Conservation (phyloP, 2,797 vertebrate genomes). For the Sciaenops ocellatus region DNA sequence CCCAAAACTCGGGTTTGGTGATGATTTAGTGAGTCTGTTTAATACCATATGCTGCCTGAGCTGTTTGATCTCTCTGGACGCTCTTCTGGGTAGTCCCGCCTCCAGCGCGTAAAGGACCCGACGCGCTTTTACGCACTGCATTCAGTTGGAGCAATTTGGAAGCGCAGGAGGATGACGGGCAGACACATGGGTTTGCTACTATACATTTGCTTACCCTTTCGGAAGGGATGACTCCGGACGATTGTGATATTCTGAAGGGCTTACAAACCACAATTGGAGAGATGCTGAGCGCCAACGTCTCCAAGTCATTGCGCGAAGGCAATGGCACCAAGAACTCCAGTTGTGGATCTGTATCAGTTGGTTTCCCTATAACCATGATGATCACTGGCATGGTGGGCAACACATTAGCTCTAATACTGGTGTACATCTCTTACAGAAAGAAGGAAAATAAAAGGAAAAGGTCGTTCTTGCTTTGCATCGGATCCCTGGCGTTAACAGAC, state of each 20-base stretch:
- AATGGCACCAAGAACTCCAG: slow-evolving; percentile 67
- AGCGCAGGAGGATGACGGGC: slow-evolving; percentile 37
- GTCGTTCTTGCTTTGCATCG: slow-evolving; percentile 95
- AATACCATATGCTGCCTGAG: not conserved
- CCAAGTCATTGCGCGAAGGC: slow-evolving; percentile 64
- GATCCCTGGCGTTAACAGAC: slow-evolving; percentile 93
- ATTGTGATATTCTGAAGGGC: slow-evolving; percentile 44
- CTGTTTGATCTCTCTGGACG: not conserved
- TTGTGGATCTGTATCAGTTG: slow-evolving; percentile 89
- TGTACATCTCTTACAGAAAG: slow-evolving; percentile 90
- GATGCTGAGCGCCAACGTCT: slow-evolving; percentile 79
- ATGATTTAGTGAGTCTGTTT: not conserved
- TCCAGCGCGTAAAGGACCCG: slow-evolving; percentile 55
- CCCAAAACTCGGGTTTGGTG: not conserved
- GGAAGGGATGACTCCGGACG: slow-evolving; percentile 53
- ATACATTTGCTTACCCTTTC: not conserved
- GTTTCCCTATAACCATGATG: slow-evolving; percentile 95
- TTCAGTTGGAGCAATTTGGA: slow-evolving; percentile 30
- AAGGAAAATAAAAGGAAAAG: slow-evolving; percentile 91
- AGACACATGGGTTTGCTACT: slow-evolving; percentile 3
- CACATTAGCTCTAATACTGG: slow-evolving; percentile 91
- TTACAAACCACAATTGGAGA: slow-evolving; percentile 29
- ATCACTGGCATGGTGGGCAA: slow-evolving; percentile 95
- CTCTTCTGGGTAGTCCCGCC: slow-evolving; percentile 67
- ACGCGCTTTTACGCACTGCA: slow-evolving; percentile 66